Evolutionary conservation across 2,797 vertebrate genomes (phyloP), one percentile per base, ranked within the genome.

Genomic region (Setipinna tenuifilis): DNA sequence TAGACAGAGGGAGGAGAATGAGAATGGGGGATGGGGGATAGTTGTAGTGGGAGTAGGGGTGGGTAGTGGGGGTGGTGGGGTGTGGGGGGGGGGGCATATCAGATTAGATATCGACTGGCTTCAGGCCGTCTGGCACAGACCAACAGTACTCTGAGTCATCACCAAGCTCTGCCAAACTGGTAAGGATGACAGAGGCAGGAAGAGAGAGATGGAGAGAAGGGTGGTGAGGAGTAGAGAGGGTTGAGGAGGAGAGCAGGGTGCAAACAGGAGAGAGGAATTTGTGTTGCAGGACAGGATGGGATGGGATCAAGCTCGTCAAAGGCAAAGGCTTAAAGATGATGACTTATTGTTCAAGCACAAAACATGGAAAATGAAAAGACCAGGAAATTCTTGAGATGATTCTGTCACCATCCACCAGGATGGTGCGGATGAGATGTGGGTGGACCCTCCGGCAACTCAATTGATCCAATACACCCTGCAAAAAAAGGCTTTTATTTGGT

Each of bases 71-170:
- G 16, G 58, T 28, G 28, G 61, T 3, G 14, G 81, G 3, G 50
- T 48, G 50, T 2, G 19, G 21, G 68, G 31, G 81, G 35, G 7
- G 7, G 50, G 84, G 86, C 58, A 86, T 86, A 90, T 91, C 89
- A 90, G 90, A 92, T 91, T 91, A 90, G 90, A 90, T 92, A 92
- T 92, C 84, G 90, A 90, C 92, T 91, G 88, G 86, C 87, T 90
- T 83, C 83, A 90, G 88, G 84, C 87, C 87, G 88, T 90, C 89
- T 84, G 71, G 85, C 59, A 81, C 83, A 86, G 87, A 85, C 87
- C 86, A 82, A 80, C 87, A 82, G 87, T 88, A 75, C 83, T 89
- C 88, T 88, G 88, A 89, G 87, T 90, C 89, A 91, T 89, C 89
- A 89, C 85, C 62, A 81, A 81, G 83, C 86, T 25, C 84, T 87